Evolutionary conservation across 2,888 invertebrate genomes (phyloP).

Genomic region (Erebia palarica): DNA sequence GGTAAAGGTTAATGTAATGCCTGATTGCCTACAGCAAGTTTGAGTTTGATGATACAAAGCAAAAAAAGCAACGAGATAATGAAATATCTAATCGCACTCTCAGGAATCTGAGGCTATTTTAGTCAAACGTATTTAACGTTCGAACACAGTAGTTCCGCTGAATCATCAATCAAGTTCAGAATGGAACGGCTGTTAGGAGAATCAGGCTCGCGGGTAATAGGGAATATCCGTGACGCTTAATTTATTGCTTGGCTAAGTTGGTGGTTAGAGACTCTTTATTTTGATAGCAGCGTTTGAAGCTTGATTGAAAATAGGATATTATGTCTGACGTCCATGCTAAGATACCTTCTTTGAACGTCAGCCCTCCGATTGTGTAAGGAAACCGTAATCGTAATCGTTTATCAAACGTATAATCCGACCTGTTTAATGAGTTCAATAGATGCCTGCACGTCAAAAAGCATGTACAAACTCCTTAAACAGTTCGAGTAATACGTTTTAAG

Average conservation of each 20-base stretch:
- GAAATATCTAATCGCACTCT: slow-evolving; percentile 6
- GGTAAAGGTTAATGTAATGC: no score
- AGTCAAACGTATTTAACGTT: slow-evolving; percentile 7
- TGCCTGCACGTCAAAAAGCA: no score
- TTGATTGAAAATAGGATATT: not conserved
- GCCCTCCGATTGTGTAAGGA: not conserved
- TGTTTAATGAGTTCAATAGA: no score
- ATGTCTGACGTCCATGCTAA: not conserved
- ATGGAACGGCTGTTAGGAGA: slow-evolving; percentile 89
- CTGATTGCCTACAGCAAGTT: no score
- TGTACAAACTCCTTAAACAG: no score
- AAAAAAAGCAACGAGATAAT: not conserved
- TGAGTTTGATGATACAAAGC: not conserved
- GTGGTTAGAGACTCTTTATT: slow-evolving; percentile 74
- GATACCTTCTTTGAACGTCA: not conserved
- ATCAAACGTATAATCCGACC: no score
- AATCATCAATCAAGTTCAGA: slow-evolving; percentile 88
- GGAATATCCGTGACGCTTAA: slow-evolving; percentile 88
- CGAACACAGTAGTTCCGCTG: slow-evolving; percentile 87
- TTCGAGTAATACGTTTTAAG: no score
- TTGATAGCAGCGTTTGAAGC: slow-evolving; percentile 4
- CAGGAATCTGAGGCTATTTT: not conserved
- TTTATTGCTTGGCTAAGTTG: slow-evolving; percentile 87
- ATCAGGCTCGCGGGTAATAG: slow-evolving; percentile 90
- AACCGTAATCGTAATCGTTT: no score